Percentiles rank a stretch among this genome's conserved stretches.
These are phyloP conservation scores for Nasua narica DNA, from an alignment of 2,797 vertebrate species.

Conservation along the genomic window DNA sequence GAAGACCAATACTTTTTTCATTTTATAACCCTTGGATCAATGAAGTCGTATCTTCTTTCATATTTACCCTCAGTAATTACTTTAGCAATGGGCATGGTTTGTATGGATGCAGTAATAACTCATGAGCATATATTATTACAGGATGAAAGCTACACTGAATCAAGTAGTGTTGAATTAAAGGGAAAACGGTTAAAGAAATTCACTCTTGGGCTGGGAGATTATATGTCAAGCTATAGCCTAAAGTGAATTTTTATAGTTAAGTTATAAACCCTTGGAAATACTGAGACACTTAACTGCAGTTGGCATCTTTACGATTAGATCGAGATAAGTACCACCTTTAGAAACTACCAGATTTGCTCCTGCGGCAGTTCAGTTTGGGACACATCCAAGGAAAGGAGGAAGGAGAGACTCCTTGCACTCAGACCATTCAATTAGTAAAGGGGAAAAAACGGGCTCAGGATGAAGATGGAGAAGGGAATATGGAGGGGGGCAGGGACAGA, in stretches of 20 bases:
- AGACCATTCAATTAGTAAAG: not conserved
- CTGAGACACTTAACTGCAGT: slow-evolving; percentile 51
- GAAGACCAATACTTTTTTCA: slow-evolving; percentile 16
- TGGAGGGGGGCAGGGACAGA: no score
- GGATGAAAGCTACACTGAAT: slow-evolving; percentile 55
- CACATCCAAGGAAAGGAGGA: not conserved
- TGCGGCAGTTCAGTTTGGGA: not conserved
- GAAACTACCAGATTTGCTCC: not conserved
- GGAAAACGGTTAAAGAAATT: slow-evolving; percentile 60
- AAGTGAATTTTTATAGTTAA: slow-evolving; percentile 73
- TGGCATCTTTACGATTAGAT: slow-evolving; percentile 67
- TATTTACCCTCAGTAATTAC: slow-evolving; percentile 48
- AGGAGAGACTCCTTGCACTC: not conserved
- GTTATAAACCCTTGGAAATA: slow-evolving; percentile 74
- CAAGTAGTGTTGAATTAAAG: slow-evolving; percentile 47
- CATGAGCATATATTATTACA: slow-evolving; percentile 46
- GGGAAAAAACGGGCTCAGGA: not conserved
- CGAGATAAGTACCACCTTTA: slow-evolving; percentile 50
- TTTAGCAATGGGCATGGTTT: slow-evolving; percentile 34
- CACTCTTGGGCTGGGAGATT: slow-evolving; percentile 54
- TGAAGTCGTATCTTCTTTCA: not conserved
- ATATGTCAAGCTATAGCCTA: slow-evolving; percentile 62
- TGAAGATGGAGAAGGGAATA: not conserved
- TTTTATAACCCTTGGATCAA: not conserved
- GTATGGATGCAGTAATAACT: not conserved